Conservation (phyloP, 2,888 invertebrate species). For the Rhagophthalmus giganteus region DNA sequence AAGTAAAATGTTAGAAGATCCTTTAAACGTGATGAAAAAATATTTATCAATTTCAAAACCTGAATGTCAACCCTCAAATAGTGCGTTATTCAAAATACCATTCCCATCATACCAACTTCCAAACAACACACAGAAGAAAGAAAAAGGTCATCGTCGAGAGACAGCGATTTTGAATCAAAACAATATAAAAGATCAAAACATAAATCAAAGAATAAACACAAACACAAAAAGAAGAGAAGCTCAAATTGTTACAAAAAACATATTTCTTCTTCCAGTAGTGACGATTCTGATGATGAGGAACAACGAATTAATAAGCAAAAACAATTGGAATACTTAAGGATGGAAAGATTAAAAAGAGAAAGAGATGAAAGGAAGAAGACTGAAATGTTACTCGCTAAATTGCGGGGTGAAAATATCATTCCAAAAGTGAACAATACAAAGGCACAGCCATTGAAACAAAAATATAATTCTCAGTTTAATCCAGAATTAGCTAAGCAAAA, state of each 20-base stretch:
- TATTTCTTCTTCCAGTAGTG: slow-evolving; percentile 18
- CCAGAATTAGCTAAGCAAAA: slow-evolving; percentile 88
- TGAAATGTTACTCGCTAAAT: slow-evolving; percentile 70
- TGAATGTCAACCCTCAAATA: slow-evolving; percentile 21
- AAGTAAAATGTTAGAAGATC: slow-evolving; percentile 72
- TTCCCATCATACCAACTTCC: no score
- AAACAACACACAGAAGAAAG: no score
- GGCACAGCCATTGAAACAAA: slow-evolving; percentile 59
- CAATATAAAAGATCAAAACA: slow-evolving; percentile 39
- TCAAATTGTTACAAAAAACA: no score
- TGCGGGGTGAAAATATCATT: slow-evolving; percentile 59
- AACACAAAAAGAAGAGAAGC: slow-evolving; percentile 45
- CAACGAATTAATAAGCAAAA: slow-evolving; percentile 45
- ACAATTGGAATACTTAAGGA: slow-evolving; percentile 69
- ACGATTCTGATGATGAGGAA: slow-evolving; percentile 39
- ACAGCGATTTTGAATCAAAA: no score
- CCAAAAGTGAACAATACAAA: slow-evolving; percentile 30
- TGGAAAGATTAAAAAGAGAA: slow-evolving; percentile 81
- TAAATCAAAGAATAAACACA: slow-evolving; percentile 1
- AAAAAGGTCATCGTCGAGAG: no score
- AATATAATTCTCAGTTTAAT: slow-evolving; percentile 96
- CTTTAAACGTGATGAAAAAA: slow-evolving; percentile 70
- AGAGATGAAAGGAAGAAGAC: slow-evolving; percentile 73
- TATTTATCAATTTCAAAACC: slow-evolving; percentile 48
- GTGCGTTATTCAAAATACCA: no score